A percentile compares a stretch with the other conserved stretches of the same genome.
Evolutionary conservation across 1,140 invertebrate genomes (phyloP).

Genomic region (Bombus balteatus): DNA sequence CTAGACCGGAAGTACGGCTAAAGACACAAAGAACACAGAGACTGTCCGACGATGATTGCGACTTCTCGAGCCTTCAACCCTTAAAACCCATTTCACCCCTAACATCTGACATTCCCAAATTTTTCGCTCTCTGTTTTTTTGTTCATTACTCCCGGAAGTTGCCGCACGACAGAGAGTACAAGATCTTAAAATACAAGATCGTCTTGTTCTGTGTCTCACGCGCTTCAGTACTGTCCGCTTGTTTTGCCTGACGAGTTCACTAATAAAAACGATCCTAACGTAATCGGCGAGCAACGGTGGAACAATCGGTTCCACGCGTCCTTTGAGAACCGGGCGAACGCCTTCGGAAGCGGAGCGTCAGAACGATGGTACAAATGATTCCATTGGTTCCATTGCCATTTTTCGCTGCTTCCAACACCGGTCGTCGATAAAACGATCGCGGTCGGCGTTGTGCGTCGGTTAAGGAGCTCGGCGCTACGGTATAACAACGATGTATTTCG

Average conservation of each 20-base stretch:
- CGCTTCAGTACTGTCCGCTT: slow-evolving; percentile 13
- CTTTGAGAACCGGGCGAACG: too few relatives aligned
- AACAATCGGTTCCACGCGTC: too few relatives aligned
- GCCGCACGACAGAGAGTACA: background rate
- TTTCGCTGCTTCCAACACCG: background rate
- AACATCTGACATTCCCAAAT: background rate
- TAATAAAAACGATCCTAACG: slow-evolving; percentile 21
- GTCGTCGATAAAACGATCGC: background rate
- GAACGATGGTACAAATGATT: background rate
- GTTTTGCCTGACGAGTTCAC: slow-evolving; percentile 39
- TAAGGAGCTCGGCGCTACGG: background rate
- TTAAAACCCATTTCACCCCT: background rate
- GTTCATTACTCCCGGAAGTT: background rate
- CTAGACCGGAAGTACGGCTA: slow-evolving; percentile 1
- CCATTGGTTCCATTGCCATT: background rate
- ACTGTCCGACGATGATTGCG: background rate
- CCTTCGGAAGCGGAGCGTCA: background rate
- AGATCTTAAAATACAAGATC: background rate
- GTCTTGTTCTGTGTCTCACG: background rate
- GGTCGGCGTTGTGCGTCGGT: background rate
- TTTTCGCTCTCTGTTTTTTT: background rate
- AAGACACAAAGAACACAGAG: background rate
- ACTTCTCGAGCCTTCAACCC: background rate
- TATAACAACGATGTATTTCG: background rate
- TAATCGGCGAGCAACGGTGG: background rate